These are phyloP conservation scores for Cheilosia vernalis DNA, from an alignment of 2,888 invertebrate species.

Conservation along the genomic window DNA sequence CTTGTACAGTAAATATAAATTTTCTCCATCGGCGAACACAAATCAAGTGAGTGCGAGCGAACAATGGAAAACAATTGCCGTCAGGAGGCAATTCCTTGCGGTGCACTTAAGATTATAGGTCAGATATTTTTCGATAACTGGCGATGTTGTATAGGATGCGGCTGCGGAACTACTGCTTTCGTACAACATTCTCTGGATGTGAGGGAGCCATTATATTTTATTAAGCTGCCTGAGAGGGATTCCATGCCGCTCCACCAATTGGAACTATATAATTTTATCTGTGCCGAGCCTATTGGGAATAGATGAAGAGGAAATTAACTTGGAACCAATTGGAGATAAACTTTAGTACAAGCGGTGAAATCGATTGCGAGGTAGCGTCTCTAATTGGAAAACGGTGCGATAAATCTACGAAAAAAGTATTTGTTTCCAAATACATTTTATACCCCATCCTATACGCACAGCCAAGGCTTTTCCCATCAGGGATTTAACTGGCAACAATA, in stretches of 20 bases:
- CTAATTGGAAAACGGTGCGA: slow-evolving; percentile 19
- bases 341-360: slow-evolving; percentile 32
- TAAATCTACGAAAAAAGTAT: neutral
- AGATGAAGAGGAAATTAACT: slow-evolving; percentile 57
- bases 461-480: neutral
- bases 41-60: slow-evolving; percentile 26
- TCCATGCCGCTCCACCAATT: slow-evolving; percentile 30
- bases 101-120: slow-evolving; percentile 69
- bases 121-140: slow-evolving; percentile 62
- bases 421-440: neutral
- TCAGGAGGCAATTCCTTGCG: slow-evolving; percentile 61
- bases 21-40: slow-evolving; percentile 14
- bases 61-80: slow-evolving; percentile 55
- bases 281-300: slow-evolving; percentile 52
- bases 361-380: slow-evolving; percentile 14
- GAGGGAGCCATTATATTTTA: slow-evolving; percentile 63
- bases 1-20: slow-evolving; percentile 19
- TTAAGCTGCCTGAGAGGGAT: slow-evolving; percentile 46
- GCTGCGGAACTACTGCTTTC: slow-evolving; percentile 7
- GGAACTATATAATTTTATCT: slow-evolving; percentile 65
- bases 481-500: slow-evolving; percentile 37
- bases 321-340: slow-evolving; percentile 50
- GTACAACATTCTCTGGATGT: slow-evolving; percentile 34
- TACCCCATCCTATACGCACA: neutral
- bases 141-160: slow-evolving; percentile 21